These are phyloP conservation scores for Notodonta dromedarius DNA, from an alignment of 2,888 invertebrate genomes.

Conservation along the genomic window DNA sequence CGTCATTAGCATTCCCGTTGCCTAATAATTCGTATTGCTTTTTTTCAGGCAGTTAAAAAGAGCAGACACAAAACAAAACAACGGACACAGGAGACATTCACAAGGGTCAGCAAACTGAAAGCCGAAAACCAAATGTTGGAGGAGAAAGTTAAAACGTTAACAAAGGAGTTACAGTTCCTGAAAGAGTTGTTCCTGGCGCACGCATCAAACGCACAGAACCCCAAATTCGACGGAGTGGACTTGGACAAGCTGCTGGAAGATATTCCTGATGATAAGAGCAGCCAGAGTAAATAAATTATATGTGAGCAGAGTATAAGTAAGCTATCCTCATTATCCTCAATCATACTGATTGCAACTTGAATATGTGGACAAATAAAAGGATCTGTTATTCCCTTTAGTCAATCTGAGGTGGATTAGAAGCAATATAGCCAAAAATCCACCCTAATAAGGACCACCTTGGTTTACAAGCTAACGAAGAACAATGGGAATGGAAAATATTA, in stretches of 20 bases:
- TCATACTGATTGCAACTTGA: too few species aligned
- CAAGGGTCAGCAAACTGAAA: conserved; percentile 89
- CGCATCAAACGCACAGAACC: conserved; percentile 85
- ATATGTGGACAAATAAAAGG: too few species aligned
- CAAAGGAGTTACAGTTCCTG: conserved; percentile 90
- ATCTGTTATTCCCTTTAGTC: too few species aligned
- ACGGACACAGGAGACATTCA: conserved; percentile 90
- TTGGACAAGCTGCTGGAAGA: conserved; percentile 84
- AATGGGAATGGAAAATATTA: too few species aligned
- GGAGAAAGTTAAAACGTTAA: conserved; percentile 91
- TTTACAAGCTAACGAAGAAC: too few species aligned
- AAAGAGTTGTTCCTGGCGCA: conserved; percentile 93
- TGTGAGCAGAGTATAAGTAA: not conserved
- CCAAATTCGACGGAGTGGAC: conserved; percentile 84
- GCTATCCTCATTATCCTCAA: too few species aligned
- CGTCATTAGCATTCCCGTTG: too few species aligned
- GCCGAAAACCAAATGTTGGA: conserved; percentile 91
- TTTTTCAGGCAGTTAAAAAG: conserved; percentile 90
- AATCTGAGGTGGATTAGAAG: too few species aligned
- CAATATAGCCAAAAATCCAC: too few species aligned
- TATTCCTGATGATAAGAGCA: conserved; percentile 69
- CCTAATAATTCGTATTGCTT: conserved; percentile 1
- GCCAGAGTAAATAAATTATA: conserved; percentile 34
- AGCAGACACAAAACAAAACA: conserved; percentile 91
- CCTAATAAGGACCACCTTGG: too few species aligned